phyloP scores from a whole-genome alignment of 2,888 invertebrate genomes.

The Listrodromus nycthemerus region DNA sequence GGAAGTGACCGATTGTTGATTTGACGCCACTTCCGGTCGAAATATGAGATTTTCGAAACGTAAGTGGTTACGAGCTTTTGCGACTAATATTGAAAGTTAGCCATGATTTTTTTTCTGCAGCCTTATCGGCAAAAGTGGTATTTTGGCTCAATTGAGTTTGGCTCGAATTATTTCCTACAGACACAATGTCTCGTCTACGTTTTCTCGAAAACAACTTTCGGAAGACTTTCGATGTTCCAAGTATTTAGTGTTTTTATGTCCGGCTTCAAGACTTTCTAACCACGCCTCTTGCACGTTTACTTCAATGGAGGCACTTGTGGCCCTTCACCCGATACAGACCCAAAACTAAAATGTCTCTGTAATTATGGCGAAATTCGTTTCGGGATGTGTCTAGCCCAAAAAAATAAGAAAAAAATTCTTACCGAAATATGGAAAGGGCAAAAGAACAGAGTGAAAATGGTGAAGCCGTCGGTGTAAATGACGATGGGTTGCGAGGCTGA shows the following conservation, averaged over 20 bases:
- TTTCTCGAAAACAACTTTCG: background rate
- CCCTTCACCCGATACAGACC: background rate
- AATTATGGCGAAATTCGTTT: background rate
- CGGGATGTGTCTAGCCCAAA: background rate
- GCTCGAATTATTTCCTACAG: too few species aligned
- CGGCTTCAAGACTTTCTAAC: constrained; percentile 36
- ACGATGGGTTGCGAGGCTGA: constrained; percentile 20
- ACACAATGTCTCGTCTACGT: background rate
- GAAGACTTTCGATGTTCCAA: background rate
- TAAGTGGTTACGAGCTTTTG: too few species aligned
- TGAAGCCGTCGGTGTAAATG: constrained; percentile 28
- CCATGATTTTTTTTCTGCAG: too few species aligned
- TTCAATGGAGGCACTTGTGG: background rate
- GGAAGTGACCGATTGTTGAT: too few species aligned
- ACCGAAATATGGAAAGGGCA: background rate
- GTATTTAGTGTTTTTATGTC: background rate
- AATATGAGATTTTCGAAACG: too few species aligned
- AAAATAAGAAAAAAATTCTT: background rate
- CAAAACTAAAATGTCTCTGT: background rate
- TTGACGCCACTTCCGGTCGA: too few species aligned
- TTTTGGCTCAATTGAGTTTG: too few species aligned
- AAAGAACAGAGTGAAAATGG: constrained; percentile 33
- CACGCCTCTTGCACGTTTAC: constrained; percentile 13
- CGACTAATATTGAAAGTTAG: too few species aligned
- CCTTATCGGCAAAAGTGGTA: too few species aligned